Conservation (phyloP, 2,113 vertebrate species). For the Petrocephalus zakoni region DNA sequence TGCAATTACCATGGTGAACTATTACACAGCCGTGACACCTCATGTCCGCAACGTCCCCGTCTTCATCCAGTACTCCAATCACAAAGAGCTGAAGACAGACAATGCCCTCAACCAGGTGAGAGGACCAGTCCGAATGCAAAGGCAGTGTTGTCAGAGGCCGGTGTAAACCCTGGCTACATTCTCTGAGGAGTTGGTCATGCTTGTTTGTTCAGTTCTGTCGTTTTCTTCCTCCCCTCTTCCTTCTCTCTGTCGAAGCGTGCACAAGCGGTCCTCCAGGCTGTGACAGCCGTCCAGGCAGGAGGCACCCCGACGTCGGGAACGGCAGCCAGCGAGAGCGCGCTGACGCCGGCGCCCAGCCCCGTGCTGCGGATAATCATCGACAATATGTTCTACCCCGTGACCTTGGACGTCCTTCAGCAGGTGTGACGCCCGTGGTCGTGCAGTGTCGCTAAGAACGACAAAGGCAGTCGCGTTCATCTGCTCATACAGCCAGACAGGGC, state of each 20-base stretch:
- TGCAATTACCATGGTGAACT: slow-evolving; percentile 96
- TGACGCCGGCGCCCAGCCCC: slow-evolving; percentile 88
- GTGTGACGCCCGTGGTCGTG: slow-evolving; percentile 48
- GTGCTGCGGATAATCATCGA: slow-evolving; percentile 97
- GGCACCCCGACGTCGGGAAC: slow-evolving; percentile 84
- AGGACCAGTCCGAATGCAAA: not conserved
- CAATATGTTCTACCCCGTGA: slow-evolving; percentile 99
- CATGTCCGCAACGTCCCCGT: slow-evolving; percentile 82
- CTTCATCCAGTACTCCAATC: slow-evolving; percentile 97
- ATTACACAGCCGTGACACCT: slow-evolving; percentile 90
- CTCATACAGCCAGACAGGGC: not conserved
- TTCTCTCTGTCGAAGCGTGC: slow-evolving; percentile 68
- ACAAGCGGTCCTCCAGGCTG: slow-evolving; percentile 91
- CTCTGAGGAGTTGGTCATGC: not conserved
- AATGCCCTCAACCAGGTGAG: slow-evolving; percentile 83
- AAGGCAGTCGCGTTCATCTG: not conserved
- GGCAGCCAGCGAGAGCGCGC: slow-evolving; percentile 75
- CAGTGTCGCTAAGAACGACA: too few species aligned
- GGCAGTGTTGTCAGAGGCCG: not conserved
- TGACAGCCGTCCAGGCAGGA: slow-evolving; percentile 89
- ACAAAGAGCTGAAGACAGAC: slow-evolving; percentile 97
- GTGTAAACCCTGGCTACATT: not conserved
- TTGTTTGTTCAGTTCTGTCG: not conserved
- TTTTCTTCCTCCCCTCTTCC: not conserved
- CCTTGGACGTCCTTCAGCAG: slow-evolving; percentile 96